Base-by-base conservation (phyloP, 2,888 invertebrate species). In the Caenorhabditis plicata region DNA sequence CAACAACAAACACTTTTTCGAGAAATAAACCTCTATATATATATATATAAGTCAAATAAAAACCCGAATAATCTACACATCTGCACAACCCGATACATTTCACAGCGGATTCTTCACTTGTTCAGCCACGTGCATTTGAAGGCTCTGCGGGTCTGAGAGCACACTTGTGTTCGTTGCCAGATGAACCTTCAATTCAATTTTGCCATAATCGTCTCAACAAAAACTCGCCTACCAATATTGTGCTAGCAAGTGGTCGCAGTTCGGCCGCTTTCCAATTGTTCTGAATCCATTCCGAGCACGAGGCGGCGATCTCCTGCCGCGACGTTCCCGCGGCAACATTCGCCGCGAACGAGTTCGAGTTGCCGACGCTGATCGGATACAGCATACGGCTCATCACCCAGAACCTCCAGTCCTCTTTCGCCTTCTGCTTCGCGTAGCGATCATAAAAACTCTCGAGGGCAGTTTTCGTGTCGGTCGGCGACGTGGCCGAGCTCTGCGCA, bases 191-290 rank as follows among this genome's bases (percentile, higher is more conserved):
- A 64, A 63, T 43, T 13, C 11, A 9, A 11, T 32, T 3, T 15
- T 3, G n/a, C 22, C 32, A 15, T 7, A 40, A 4, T 40, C 8
- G 26, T 19, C 9, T 40, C 11, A 40, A 5, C 22, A 27, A 17
- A 41, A n/a, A 29, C 2, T 13, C 1, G 55, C 60, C 35, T 17
- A 71, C 72, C 52, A 78, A 57, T 32, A 71, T 51, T 29, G 70
- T 68, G 19, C 77, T 75, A 19, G 78, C 77, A 11, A 77, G 52
- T 15, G 78, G 78, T 9, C 78, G 54, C 29, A 78, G 62, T 41
- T 69, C 63, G 11, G 67, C 50, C 13, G 68, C 73, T 31, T 63
- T 66, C 70, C 73, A 74, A 29, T 70, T 44, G 4, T 62, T 55
- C 26, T 58, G 55, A 25, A 71, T 35, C 71, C 74, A 70, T 42